These are phyloP conservation scores for Doris montereyensis DNA, from an alignment of 2,888 invertebrate species.

Conservation along the genomic window DNA sequence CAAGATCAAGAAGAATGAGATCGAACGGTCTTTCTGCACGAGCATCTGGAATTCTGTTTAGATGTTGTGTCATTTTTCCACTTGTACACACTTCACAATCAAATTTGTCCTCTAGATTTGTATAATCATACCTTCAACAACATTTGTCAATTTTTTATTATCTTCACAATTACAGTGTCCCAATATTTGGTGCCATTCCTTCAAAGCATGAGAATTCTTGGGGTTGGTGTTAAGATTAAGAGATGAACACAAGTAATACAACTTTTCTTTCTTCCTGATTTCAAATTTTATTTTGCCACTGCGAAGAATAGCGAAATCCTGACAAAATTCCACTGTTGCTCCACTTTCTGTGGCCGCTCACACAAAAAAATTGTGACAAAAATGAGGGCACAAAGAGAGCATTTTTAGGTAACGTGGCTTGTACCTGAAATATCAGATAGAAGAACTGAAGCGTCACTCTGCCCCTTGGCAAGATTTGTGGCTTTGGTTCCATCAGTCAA, in stretches of 20 bases:
- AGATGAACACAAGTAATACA: constrained; percentile 40
- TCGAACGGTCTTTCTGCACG: neutral
- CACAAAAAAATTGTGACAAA: too few species aligned
- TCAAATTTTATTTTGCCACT: too few species aligned
- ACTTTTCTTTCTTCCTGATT: constrained; percentile 39
- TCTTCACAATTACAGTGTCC: constrained; percentile 44
- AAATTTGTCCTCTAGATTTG: constrained; percentile 25
- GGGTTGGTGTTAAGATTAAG: too few species aligned
- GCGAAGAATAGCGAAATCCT: too few species aligned
- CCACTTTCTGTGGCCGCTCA: too few species aligned
- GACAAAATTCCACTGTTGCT: too few species aligned
- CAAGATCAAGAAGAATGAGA: constrained; percentile 35
- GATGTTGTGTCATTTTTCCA: constrained; percentile 43
- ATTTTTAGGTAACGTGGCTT: too few species aligned
- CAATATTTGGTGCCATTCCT: constrained; percentile 42
- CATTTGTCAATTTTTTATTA: constrained; percentile 28
- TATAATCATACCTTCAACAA: constrained; percentile 17
- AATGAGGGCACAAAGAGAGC: too few species aligned
- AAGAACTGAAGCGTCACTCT: too few species aligned
- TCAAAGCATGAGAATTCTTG: constrained; percentile 3
- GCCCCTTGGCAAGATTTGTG: too few species aligned
- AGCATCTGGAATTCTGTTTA: constrained; percentile 37
- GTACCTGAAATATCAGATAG: too few species aligned
- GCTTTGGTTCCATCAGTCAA: too few species aligned
- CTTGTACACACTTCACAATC: constrained; percentile 33